Evolutionary conservation across 2,797 vertebrate genomes (phyloP).

Genomic region (Sternotherus odoratus): DNA sequence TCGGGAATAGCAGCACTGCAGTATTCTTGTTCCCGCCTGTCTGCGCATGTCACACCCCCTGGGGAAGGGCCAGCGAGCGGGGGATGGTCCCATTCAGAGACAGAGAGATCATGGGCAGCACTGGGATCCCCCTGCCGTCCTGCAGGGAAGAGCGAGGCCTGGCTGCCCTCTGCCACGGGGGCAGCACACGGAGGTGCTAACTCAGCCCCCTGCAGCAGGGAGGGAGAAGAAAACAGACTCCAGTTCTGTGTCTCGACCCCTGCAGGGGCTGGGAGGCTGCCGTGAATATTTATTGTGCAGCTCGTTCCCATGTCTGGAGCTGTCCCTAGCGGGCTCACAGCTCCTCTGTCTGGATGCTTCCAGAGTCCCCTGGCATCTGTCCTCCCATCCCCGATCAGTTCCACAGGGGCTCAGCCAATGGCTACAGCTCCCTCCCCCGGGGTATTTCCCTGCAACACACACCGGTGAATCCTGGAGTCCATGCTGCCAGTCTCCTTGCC

Average conservation of each 20-base stretch:
- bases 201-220: not conserved
- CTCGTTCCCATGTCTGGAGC: not conserved
- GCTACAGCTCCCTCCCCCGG: not conserved
- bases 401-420: not conserved
- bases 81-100: not conserved
- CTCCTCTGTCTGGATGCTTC: not conserved
- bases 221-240: not conserved
- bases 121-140: no score
- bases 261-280: not conserved
- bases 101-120: not conserved
- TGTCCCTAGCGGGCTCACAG: not conserved
- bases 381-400: not conserved
- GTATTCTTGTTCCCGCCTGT: not conserved
- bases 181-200: not conserved
- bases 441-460: not conserved
- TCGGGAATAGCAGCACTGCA: no score
- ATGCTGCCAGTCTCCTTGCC: conserved; percentile 82
- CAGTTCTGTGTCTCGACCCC: no score
- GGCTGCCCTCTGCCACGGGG: not conserved
- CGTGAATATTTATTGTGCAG: not conserved
- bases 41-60: not conserved
- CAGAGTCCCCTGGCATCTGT: not conserved
- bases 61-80: not conserved
- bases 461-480: conserved; percentile 87
- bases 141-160: not conserved